Conservation (phyloP, 2,113 vertebrate species). For the Riparia riparia region DNA sequence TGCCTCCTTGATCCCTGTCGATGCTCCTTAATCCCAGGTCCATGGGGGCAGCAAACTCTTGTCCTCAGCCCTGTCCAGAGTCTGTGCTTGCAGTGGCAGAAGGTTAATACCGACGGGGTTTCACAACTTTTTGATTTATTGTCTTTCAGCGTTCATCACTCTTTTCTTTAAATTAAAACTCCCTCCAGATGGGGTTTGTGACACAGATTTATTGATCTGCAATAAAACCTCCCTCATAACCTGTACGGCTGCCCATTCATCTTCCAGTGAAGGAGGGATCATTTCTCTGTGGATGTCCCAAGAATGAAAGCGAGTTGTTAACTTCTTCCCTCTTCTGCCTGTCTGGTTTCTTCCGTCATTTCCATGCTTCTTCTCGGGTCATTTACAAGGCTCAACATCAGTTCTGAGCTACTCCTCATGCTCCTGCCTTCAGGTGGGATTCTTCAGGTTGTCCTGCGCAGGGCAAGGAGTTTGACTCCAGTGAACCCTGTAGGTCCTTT, state of each 20-base stretch:
- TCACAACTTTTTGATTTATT: conserved; percentile 83
- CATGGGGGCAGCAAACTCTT: background rate
- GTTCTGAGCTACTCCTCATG: background rate
- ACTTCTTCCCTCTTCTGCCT: conserved; percentile 51
- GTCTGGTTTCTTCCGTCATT: background rate
- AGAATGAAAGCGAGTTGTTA: conserved; percentile 70
- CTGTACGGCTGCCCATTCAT: conserved; percentile 79
- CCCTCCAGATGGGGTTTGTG: conserved; percentile 82
- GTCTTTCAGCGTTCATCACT: conserved; percentile 74
- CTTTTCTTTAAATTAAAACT: conserved; percentile 87
- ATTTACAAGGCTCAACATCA: background rate
- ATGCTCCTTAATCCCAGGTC: background rate
- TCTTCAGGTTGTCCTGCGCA: background rate
- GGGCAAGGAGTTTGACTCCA: background rate
- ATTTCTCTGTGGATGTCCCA: conserved; percentile 76
- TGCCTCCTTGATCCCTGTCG: background rate
- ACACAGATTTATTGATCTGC: conserved; percentile 85
- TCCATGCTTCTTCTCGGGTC: background rate
- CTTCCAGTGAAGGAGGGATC: conserved; percentile 76
- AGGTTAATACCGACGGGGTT: conserved; percentile 73
- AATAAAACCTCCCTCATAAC: conserved; percentile 86
- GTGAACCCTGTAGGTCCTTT: background rate
- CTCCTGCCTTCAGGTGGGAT: background rate
- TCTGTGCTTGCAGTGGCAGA: conserved; percentile 61
- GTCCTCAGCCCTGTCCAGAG: conserved; percentile 16